A percentile compares a stretch with the other conserved stretches of the same genome.
Evolutionary conservation across 2,888 invertebrate genomes (phyloP).

Genomic region (Ophioninae sp.): DNA sequence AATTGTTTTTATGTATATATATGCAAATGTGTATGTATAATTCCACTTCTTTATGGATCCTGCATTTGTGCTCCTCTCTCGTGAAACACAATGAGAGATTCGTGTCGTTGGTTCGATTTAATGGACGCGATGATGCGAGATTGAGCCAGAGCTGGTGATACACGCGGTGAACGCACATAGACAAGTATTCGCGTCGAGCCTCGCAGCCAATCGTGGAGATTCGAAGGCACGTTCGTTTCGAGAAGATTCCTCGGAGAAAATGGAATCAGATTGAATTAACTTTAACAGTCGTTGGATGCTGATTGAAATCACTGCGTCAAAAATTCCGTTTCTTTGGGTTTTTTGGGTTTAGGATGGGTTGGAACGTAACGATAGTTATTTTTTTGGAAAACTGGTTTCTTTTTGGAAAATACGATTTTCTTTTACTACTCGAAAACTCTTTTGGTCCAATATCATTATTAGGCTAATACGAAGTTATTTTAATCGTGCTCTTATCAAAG

Average conservation of each 20-base stretch:
- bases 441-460: too few relatives aligned
- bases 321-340: too few relatives aligned
- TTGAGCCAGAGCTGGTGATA: slow-evolving; percentile 41
- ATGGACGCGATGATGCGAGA: slow-evolving; percentile 60
- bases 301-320: not conserved
- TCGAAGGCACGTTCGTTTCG: slow-evolving; percentile 3
- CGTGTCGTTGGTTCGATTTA: slow-evolving; percentile 64
- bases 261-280: slow-evolving; percentile 1
- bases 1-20: not conserved
- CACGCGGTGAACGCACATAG: slow-evolving; percentile 10
- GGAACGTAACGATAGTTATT: too few relatives aligned
- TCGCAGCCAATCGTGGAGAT: slow-evolving; percentile 14
- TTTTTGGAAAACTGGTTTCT: too few relatives aligned
- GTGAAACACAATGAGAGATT: slow-evolving; percentile 65
- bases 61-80: slow-evolving; percentile 27
- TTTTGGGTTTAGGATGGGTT: too few relatives aligned
- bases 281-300: not conserved
- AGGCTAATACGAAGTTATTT: too few relatives aligned
- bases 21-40: not conserved
- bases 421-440: too few relatives aligned
- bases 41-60: slow-evolving; percentile 20
- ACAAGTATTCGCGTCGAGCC: slow-evolving; percentile 11
- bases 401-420: too few relatives aligned
- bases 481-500: too few relatives aligned
- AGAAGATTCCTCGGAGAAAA: slow-evolving; percentile 21